Conservation (phyloP, 2,113 vertebrate genomes). For the Anser brachyrhynchus region DNA sequence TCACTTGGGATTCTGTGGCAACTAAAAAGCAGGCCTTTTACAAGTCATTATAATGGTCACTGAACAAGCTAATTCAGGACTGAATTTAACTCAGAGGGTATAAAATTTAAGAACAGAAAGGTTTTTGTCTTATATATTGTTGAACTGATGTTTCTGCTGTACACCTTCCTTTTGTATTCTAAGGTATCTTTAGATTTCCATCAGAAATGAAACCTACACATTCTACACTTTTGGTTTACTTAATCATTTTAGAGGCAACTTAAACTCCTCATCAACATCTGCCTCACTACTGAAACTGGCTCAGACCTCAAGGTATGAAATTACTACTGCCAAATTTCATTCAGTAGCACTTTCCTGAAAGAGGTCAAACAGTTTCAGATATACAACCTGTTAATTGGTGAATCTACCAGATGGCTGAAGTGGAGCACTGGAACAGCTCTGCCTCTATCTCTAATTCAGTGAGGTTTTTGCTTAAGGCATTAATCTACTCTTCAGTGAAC, state of each 20-base stretch:
- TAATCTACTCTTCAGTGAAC: background rate
- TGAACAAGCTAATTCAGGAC: background rate
- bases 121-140: background rate
- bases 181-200: background rate
- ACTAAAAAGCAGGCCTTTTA: background rate
- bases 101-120: fast-evolving
- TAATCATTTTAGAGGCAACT: background rate
- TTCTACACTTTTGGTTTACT: background rate
- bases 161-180: background rate
- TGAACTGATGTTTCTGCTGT: background rate
- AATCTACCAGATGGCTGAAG: background rate
- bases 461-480: background rate
- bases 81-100: background rate
- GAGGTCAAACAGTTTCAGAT: background rate
- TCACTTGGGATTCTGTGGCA: background rate
- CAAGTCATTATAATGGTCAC: background rate
- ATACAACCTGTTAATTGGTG: background rate
- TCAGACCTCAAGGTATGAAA: background rate
- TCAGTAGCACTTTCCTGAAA: background rate
- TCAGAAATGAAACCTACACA: background rate
- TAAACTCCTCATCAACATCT: background rate
- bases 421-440: background rate
- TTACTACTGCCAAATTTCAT: background rate
- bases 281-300: background rate
- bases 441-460: background rate